phyloP scores from a whole-genome alignment of 2,113 vertebrate genomes.

The Prionailurus viverrinus region DNA sequence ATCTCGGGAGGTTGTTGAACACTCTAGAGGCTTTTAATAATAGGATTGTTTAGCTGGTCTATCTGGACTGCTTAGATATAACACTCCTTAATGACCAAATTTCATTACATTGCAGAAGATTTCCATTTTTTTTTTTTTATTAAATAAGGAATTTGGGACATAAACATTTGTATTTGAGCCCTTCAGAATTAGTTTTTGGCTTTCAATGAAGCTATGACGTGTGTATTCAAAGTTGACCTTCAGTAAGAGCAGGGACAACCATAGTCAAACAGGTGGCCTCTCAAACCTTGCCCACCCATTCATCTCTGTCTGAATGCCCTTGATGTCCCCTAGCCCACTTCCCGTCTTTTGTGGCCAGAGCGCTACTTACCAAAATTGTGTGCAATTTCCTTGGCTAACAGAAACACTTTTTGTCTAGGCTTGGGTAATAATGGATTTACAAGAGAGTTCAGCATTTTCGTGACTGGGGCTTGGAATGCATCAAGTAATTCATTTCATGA shows the following conservation, averaged over 20 bases:
- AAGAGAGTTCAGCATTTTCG: slow-evolving; percentile 57
- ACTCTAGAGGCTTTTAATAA: slow-evolving; percentile 43
- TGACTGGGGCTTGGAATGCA: slow-evolving; percentile 57
- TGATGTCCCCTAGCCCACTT: slow-evolving; percentile 26
- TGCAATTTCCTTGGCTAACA: slow-evolving; percentile 48
- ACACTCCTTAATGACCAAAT: slow-evolving; percentile 20
- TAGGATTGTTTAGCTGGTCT: slow-evolving; percentile 42
- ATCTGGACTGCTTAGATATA: slow-evolving; percentile 54
- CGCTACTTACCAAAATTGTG: slow-evolving; percentile 24
- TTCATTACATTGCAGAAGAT: slow-evolving; percentile 1
- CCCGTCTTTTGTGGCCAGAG: neutral
- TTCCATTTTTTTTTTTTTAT: slow-evolving; percentile 51
- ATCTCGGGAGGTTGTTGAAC: neutral
- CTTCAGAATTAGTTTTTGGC: slow-evolving; percentile 41
- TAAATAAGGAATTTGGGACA: slow-evolving; percentile 51
- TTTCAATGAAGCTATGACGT: slow-evolving; percentile 20
- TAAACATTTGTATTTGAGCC: slow-evolving; percentile 41
- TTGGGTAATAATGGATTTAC: slow-evolving; percentile 53
- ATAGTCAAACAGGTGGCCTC: neutral
- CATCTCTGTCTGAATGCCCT: slow-evolving; percentile 17
- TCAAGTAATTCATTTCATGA: slow-evolving; percentile 64
- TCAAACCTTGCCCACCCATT: neutral
- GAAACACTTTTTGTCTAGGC: slow-evolving; percentile 18
- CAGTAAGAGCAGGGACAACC: slow-evolving; percentile 27
- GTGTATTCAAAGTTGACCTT: slow-evolving; percentile 24